A percentile compares a stretch with the other conserved stretches of the same genome.
phyloP scores from a whole-genome alignment of 1,140 invertebrate genomes.

The Pseudomyrmex cubaensis region DNA sequence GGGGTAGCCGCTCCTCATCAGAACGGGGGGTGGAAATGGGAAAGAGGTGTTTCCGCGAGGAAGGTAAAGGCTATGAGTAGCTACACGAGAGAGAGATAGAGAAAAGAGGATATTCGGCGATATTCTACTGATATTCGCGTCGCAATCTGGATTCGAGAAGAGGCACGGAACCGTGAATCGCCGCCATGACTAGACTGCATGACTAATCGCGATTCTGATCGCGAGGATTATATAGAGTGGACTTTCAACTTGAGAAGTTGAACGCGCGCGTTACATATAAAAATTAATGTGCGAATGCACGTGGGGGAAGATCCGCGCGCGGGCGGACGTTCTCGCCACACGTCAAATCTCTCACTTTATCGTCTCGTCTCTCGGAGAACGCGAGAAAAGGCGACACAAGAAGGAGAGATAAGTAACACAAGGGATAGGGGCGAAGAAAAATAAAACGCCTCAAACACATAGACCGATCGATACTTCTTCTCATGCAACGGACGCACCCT shows the following conservation, averaged over 20 bases:
- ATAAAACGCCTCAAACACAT: slow-evolving; percentile 65
- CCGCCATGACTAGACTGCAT: neutral
- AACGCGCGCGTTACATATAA: neutral
- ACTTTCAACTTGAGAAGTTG: neutral
- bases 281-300: too few species aligned
- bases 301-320: neutral
- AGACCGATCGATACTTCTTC: slow-evolving; percentile 70
- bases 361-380: slow-evolving; percentile 11
- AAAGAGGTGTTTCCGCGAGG: neutral
- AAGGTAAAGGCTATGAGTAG: slow-evolving; percentile 20
- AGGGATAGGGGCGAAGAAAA: slow-evolving; percentile 24
- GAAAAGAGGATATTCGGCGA: slow-evolving; percentile 39
- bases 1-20: slow-evolving; percentile 54
- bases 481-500: slow-evolving; percentile 65
- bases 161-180: neutral
- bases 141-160: slow-evolving; percentile 42
- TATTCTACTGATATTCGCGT: slow-evolving; percentile 58
- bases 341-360: neutral
- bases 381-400: slow-evolving; percentile 29
- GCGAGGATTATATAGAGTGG: neutral
- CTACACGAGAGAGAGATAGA: slow-evolving; percentile 28
- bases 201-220: neutral
- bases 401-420: neutral
- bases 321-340: neutral
- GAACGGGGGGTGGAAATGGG: neutral